These are phyloP conservation scores for Manacus vitellinus DNA, from an alignment of 2,113 vertebrate genomes.

Conservation along the genomic window DNA sequence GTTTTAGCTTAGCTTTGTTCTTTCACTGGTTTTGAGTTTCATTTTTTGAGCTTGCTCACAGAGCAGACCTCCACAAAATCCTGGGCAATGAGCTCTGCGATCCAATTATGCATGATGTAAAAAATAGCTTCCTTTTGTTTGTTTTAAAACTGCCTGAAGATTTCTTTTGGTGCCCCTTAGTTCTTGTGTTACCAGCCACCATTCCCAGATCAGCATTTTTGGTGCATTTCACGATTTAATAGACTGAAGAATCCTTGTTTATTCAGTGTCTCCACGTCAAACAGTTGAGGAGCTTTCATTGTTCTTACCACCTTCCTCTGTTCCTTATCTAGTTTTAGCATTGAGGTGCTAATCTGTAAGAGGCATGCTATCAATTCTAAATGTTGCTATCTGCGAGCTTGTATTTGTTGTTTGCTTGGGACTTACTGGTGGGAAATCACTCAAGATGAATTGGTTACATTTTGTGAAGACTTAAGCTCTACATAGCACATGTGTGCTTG, in stretches of 20 bases:
- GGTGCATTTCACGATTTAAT: not conserved
- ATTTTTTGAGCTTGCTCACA: not conserved
- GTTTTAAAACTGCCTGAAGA: not conserved
- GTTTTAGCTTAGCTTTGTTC: not conserved
- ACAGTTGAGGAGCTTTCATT: not conserved
- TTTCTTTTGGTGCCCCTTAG: not conserved
- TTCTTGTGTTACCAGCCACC: not conserved
- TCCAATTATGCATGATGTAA: not conserved
- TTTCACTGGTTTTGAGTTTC: not conserved
- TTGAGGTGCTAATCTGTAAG: not conserved
- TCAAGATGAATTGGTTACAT: not conserved
- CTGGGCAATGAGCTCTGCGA: not conserved
- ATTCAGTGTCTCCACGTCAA: not conserved
- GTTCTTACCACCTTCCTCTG: not conserved
- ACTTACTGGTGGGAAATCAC: not conserved
- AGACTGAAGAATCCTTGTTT: not conserved
- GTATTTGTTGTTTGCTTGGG: not conserved
- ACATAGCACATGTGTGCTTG: accelerated
- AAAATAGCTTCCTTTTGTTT: not conserved
- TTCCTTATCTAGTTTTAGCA: not conserved
- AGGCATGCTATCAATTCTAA: not conserved
- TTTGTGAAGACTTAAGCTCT: not conserved
- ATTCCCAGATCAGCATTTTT: not conserved
- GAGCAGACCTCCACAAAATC: not conserved
- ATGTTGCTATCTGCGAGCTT: not conserved